These are phyloP conservation scores for Drosophila kuntzei DNA, from an alignment of 2,888 invertebrate species.

Conservation along the genomic window DNA sequence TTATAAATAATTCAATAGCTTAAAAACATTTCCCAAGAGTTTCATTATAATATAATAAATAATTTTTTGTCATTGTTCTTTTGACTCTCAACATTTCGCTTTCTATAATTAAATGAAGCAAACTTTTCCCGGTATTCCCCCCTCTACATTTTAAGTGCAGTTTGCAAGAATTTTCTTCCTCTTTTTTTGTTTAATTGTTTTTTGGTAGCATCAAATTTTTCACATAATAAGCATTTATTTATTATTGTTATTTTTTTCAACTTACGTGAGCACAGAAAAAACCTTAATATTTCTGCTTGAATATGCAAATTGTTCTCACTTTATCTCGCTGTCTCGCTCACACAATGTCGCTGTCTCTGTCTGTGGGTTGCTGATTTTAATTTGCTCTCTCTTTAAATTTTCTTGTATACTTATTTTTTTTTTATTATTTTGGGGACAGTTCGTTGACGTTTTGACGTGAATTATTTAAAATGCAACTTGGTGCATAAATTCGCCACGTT, in stretches of 20 bases:
- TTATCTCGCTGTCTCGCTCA: constrained; percentile 17
- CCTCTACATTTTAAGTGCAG: constrained; percentile 20
- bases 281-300: constrained; percentile 11
- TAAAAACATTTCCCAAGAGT: constrained; percentile 1
- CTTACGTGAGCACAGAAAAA: constrained; percentile 62
- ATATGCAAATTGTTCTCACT: constrained; percentile 32
- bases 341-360: constrained; percentile 10
- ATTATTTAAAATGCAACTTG: constrained; percentile 64
- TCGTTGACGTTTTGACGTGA: constrained; percentile 59
- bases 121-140: background rate
- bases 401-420: background rate
- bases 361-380: constrained; percentile 11
- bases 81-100: constrained; percentile 8
- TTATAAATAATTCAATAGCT: background rate
- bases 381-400: constrained; percentile 6
- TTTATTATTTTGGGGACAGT: constrained; percentile 43
- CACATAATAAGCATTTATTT: constrained; percentile 48
- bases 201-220: constrained; percentile 70
- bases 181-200: constrained; percentile 20
- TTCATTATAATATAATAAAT: constrained; percentile 4
- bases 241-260: constrained; percentile 30
- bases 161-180: constrained; percentile 14
- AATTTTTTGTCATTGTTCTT: too few relatives aligned
- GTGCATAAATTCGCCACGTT: constrained; percentile 55
- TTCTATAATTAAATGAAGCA: constrained; percentile 6